phyloP scores from a whole-genome alignment of 1,140 invertebrate species.

The Meloidogyne exigua region DNA sequence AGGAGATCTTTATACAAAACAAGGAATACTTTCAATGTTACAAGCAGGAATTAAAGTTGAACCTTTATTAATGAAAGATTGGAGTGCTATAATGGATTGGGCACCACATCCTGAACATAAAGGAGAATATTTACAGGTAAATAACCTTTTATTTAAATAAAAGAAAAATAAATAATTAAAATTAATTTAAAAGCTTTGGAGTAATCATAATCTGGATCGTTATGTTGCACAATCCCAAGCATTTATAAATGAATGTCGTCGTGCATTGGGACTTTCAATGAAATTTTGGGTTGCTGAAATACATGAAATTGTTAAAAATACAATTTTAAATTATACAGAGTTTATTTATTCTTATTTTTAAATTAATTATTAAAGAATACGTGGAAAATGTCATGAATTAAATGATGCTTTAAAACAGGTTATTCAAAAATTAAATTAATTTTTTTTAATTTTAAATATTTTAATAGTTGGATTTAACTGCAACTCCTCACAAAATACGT shows the following conservation, averaged over 20 bases:
- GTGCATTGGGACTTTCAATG: constrained; percentile 62
- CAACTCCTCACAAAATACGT: constrained; percentile 64
- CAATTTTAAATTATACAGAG: constrained; percentile 55
- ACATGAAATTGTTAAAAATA: constrained; percentile 63
- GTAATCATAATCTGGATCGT: constrained; percentile 62
- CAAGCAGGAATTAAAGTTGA: constrained; percentile 63
- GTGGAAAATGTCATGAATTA: constrained; percentile 61
- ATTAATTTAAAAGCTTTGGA: constrained; percentile 50
- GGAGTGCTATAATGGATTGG: constrained; percentile 64
- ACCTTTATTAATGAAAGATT: constrained; percentile 62
- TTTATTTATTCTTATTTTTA: not conserved
- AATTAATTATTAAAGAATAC: constrained; percentile 39
- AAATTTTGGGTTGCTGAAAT: constrained; percentile 64
- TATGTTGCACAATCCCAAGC: constrained; percentile 61
- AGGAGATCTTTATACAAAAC: constrained; percentile 63
- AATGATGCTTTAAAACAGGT: constrained; percentile 63
- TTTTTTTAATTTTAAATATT: constrained; percentile 14
- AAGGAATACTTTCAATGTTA: constrained; percentile 63
- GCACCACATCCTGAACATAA: constrained; percentile 62
- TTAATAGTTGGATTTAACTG: constrained; percentile 56
- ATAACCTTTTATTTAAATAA: not conserved
- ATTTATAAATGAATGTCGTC: constrained; percentile 62
- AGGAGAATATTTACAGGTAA: constrained; percentile 59
- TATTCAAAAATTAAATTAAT: not conserved
- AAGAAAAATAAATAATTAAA: too few relatives aligned